A percentile compares a stretch with the other conserved stretches of the same genome.
These are phyloP conservation scores for Epizoanthus stellaris DNA, from an alignment of 92 coral and sea anemone genomes.

Conservation along the genomic window DNA sequence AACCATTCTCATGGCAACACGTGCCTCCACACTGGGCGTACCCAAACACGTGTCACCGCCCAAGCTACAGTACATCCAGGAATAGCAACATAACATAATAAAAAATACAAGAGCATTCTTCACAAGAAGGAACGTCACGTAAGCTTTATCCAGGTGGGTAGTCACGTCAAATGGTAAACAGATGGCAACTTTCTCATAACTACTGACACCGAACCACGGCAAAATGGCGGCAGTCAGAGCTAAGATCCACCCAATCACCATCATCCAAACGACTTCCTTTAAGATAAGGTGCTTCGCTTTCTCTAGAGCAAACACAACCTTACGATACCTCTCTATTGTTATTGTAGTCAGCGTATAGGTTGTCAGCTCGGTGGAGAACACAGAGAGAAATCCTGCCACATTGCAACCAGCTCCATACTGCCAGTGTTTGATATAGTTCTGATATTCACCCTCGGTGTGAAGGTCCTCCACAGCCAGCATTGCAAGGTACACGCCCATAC, in stretches of 20 bases:
- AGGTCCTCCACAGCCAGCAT: constrained; percentile 80
- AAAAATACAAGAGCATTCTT: constrained; percentile 84
- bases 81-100: constrained; percentile 75
- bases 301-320: constrained; percentile 80
- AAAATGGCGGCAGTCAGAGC: constrained; percentile 74
- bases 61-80: constrained; percentile 84
- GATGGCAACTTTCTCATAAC: constrained; percentile 85
- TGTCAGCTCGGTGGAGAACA: constrained; percentile 88
- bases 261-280: constrained; percentile 51
- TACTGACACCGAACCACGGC: constrained; percentile 76
- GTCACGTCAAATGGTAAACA: constrained; percentile 91
- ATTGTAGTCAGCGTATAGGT: constrained; percentile 73
- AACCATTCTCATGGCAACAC: constrained; percentile 91
- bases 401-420: constrained; percentile 82
- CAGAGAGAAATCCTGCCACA: constrained; percentile 82
- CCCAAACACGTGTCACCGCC: constrained; percentile 6
- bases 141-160: constrained; percentile 55
- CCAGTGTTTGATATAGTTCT: constrained; percentile 83
- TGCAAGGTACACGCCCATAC: constrained; percentile 82
- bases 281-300: constrained; percentile 70
- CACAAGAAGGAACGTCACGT: constrained; percentile 78
- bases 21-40: constrained; percentile 57
- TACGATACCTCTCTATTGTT: constrained; percentile 85
- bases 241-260: constrained; percentile 68
- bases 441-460: constrained; percentile 71